Percentiles rank a stretch among this genome's conserved stretches.
Evolutionary conservation across 2,113 vertebrate genomes (phyloP).

Genomic region (Beaufortia kweichowensis): DNA sequence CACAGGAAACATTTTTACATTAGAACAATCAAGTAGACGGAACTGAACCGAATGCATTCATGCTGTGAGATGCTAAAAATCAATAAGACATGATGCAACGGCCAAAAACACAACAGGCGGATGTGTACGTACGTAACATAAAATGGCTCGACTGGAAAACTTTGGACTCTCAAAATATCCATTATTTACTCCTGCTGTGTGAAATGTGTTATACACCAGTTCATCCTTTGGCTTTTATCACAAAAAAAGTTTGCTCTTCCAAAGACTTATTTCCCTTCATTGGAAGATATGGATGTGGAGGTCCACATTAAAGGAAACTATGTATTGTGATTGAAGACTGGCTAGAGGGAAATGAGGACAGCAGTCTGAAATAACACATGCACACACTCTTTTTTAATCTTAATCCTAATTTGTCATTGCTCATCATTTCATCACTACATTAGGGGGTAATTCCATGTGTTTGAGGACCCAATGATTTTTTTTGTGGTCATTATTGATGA

Average conservation of each 20-base stretch:
- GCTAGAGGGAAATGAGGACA: conserved; percentile 8
- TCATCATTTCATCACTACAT: not conserved
- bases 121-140: no score
- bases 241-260: not conserved
- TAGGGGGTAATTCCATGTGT: not conserved
- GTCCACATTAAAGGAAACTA: not conserved
- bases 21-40: no score
- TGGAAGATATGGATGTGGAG: not conserved
- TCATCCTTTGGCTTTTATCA: conserved; percentile 3
- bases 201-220: conserved; percentile 11
- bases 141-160: no score
- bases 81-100: no score
- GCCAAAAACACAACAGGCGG: not conserved
- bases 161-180: not conserved
- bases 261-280: not conserved
- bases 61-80: no score
- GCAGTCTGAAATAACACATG: not conserved
- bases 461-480: not conserved
- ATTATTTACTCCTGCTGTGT: not conserved
- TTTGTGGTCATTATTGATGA: conserved; percentile 31
- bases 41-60: no score
- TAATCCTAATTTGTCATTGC: conserved; percentile 3
- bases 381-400: not conserved
- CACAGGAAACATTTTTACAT: no score
- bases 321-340: not conserved